Conservation (phyloP, 2,113 vertebrate genomes). For the Pteruthius melanotis region DNA sequence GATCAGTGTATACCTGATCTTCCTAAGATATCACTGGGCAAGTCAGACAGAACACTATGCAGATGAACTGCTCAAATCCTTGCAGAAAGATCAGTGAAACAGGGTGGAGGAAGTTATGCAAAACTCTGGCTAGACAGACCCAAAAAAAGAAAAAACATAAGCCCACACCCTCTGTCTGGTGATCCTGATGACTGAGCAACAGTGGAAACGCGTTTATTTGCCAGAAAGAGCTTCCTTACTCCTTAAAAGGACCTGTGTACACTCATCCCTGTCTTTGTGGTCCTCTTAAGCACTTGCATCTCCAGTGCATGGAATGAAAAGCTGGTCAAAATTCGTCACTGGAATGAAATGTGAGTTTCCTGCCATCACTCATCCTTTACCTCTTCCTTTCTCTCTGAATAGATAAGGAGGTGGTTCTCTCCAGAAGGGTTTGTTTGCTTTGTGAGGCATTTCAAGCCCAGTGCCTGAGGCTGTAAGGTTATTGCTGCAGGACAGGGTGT, state of each 20-base stretch:
- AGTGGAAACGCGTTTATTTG: neutral
- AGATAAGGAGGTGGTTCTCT: conserved; percentile 18
- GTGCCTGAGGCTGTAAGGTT: neutral
- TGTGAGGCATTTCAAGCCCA: neutral
- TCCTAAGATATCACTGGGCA: neutral
- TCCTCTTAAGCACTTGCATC: neutral
- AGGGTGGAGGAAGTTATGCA: neutral
- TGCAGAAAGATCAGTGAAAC: neutral
- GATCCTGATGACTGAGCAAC: neutral
- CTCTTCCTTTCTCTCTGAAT: neutral
- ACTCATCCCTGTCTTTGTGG: neutral
- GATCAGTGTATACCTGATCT: neutral
- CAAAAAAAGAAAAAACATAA: neutral
- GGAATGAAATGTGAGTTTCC: conserved; percentile 17
- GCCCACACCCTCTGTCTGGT: neutral
- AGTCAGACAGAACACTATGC: neutral
- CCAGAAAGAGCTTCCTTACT: neutral
- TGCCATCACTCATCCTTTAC: neutral
- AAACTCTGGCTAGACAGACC: conserved; percentile 3
- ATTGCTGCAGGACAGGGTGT: neutral
- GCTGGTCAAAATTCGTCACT: neutral
- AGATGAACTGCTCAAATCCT: neutral
- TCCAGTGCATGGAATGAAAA: neutral
- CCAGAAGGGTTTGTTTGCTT: neutral
- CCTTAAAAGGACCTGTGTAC: conserved; percentile 1